Evolutionary conservation across 2,113 vertebrate species (phyloP), one percentile per base, ranked within the genome.

Genomic region (Pipa parva): DNA sequence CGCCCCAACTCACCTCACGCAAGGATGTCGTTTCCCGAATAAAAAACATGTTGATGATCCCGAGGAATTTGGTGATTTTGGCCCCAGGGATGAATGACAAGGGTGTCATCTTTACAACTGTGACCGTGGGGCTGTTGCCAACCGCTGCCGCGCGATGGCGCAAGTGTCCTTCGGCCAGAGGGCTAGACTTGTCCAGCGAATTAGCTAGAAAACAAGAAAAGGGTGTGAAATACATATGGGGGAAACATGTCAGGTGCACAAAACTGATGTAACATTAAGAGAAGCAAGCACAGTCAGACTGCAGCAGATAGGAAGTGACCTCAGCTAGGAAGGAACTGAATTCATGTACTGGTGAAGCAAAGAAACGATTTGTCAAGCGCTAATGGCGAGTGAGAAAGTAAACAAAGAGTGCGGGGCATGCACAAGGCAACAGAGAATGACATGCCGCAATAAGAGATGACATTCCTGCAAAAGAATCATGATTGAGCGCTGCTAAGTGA

Each of bases 1-100:
- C 17, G 39, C n/a, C 52, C 2, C 21, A 52, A 39, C 84, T 80
- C 86, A 97, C 97, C 95, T 99, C 97, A 36, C 95, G 91, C 33
- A 99, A 82, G 3, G 97, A 99, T 27, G 95, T 95, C 1, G 97
- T 99, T 84, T 99, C 97, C 69, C 97, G 81, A 75, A 99, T 99
- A 72, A 99, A 98, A 83, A 99, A 99, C 95, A 99, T 98, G 82
- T 99, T 99, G 86, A 99, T 99, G 82, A 98, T 99, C 9, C 97
- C 97, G 1, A 99, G 93, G 59, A 96, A 99, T 42, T 97, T 99
- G 22, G 92, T 92, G 79, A 98, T 95, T 81, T 93, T 94, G 4
- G 92, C 92, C 72, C 95, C 92, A 15, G 95, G 93, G 25, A 99
- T 90, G 71, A 96, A 99, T 56, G 97, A 97, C 28, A 98, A 92